Evolutionary conservation across 2,888 invertebrate species (phyloP).

Genomic region (Dynastes grantii): DNA sequence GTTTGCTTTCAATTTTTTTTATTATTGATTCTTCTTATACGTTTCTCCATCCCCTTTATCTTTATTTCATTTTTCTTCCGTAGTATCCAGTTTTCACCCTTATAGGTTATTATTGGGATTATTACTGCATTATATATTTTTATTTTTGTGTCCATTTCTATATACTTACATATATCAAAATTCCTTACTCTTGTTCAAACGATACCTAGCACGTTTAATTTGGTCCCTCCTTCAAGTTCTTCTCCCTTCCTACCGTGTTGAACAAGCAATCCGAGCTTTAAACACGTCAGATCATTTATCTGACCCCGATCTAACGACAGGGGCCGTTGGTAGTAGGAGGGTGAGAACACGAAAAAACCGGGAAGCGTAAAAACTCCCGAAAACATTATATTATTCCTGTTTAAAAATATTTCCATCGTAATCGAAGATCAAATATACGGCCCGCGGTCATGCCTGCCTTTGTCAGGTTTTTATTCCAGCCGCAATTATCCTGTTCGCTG

Average conservation of each 20-base stretch:
- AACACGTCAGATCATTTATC: not conserved
- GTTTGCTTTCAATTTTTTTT: too few species aligned
- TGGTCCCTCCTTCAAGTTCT: too few species aligned
- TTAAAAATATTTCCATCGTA: constrained; percentile 26
- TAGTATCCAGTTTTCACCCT: too few species aligned
- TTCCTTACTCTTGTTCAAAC: too few species aligned
- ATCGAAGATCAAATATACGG: constrained; percentile 31
- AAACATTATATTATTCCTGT: constrained; percentile 23
- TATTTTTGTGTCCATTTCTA: too few species aligned
- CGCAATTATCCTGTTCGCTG: constrained; percentile 29
- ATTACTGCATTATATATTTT: too few species aligned
- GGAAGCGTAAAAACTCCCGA: not conserved
- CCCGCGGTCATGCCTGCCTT: constrained; percentile 9
- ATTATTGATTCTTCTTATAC: too few species aligned
- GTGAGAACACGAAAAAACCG: not conserved
- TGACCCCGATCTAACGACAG: not conserved
- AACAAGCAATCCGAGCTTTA: not conserved
- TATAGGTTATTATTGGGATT: too few species aligned
- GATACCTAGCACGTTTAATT: too few species aligned
- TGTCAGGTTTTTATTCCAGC: constrained; percentile 22
- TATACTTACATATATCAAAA: too few species aligned
- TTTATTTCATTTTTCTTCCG: too few species aligned
- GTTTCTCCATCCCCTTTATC: too few species aligned
- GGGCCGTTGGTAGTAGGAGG: not conserved
- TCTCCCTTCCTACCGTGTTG: not conserved